Evolutionary conservation across 2,113 vertebrate genomes (phyloP).

Genomic region (Campylomormyrus numenius): DNA sequence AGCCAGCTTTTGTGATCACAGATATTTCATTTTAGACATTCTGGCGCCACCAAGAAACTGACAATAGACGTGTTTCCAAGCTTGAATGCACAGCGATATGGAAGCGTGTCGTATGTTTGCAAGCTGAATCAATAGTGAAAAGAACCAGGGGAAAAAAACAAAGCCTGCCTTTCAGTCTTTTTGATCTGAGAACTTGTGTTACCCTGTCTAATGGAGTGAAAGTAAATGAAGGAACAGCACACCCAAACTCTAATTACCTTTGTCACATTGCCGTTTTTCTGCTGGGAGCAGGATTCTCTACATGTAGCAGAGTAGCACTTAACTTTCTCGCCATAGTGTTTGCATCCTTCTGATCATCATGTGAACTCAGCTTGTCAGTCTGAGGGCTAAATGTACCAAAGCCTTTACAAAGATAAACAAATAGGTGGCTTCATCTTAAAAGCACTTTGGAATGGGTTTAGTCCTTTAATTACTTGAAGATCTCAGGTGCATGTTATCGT

Average conservation of each 20-base stretch:
- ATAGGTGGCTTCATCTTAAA: neutral
- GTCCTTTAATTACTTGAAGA: neutral
- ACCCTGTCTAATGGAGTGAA: neutral
- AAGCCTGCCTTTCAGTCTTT: neutral
- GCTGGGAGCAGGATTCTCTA: neutral
- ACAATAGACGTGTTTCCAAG: neutral
- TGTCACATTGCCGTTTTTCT: neutral
- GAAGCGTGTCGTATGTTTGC: neutral
- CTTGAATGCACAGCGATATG: neutral
- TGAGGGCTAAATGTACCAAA: neutral
- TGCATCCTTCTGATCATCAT: neutral
- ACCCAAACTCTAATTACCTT: neutral
- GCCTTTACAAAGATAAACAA: neutral
- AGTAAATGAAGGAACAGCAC: neutral
- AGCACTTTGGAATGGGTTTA: neutral
- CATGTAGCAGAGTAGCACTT: neutral
- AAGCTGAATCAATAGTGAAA: neutral
- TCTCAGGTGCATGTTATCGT: neutral
- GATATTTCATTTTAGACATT: conserved; percentile 7
- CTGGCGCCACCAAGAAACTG: neutral
- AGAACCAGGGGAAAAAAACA: neutral
- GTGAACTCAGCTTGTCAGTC: neutral
- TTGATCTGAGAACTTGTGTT: neutral
- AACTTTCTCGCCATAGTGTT: neutral
- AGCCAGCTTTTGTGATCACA: neutral